Conservation (phyloP, 2,888 invertebrate genomes). For the Xestoiulus laeticollis region DNA sequence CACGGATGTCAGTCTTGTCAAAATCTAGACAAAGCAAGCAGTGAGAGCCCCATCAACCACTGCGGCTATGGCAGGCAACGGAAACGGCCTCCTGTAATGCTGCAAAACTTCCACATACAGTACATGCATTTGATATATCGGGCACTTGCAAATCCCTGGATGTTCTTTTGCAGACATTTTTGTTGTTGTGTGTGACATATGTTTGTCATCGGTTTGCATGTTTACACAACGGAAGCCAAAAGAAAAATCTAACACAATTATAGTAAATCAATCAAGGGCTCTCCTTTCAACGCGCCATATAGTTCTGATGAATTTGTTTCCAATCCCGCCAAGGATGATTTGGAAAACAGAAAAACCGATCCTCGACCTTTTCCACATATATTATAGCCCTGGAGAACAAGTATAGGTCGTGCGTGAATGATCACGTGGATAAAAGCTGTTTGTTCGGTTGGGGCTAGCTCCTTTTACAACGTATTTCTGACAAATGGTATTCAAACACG, state of each 20-base stretch:
- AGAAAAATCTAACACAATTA: conserved; percentile 24
- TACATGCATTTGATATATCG: not conserved
- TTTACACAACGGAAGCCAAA: not conserved
- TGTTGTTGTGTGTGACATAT: not conserved
- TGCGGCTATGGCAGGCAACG: not conserved
- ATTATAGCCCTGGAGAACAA: not conserved
- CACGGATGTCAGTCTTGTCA: not conserved
- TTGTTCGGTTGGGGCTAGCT: not conserved
- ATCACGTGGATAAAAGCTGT: not conserved
- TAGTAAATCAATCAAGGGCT: conserved; percentile 20
- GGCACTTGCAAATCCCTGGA: not conserved
- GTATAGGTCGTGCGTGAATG: not conserved
- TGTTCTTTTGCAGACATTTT: not conserved
- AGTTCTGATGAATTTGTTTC: not conserved
- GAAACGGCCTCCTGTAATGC: not conserved
- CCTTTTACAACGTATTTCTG: not conserved
- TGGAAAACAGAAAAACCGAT: not conserved
- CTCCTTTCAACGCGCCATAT: not conserved
- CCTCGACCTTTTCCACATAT: not conserved
- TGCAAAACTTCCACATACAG: no score
- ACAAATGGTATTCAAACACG: not conserved
- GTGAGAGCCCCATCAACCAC: not conserved
- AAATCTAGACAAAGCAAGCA: not conserved
- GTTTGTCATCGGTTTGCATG: not conserved
- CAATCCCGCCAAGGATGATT: not conserved